A percentile compares a stretch with the other conserved stretches of the same genome.
Conservation (phyloP, 2,888 invertebrate genomes). For the Euplagia quadripunctaria region DNA sequence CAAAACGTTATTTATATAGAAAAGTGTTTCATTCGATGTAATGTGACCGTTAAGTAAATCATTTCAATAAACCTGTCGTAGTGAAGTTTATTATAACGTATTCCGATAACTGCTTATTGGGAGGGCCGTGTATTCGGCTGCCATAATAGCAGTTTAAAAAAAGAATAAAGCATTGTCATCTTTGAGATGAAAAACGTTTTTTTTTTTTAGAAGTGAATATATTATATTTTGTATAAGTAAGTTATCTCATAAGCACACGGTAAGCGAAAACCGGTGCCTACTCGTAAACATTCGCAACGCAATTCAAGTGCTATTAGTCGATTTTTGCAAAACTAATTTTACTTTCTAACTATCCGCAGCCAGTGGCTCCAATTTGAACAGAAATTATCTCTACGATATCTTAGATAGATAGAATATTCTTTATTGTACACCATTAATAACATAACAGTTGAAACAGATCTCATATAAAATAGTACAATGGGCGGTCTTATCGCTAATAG, state of each 20-base stretch:
- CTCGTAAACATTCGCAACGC: background rate
- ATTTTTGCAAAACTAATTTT: background rate
- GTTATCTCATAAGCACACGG: too few relatives aligned
- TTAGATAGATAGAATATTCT: too few relatives aligned
- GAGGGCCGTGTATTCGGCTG: background rate
- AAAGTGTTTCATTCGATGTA: slow-evolving; percentile 7
- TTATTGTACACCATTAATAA: too few relatives aligned
- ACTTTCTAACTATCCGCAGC: too few relatives aligned
- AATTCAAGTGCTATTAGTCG: background rate
- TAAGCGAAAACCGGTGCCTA: too few relatives aligned
- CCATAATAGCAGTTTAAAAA: background rate
- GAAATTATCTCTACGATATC: too few relatives aligned
- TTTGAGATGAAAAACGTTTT: background rate
- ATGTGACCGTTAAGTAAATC: slow-evolving; percentile 1
- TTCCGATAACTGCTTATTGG: background rate
- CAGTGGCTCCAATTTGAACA: too few relatives aligned
- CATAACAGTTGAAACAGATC: too few relatives aligned
- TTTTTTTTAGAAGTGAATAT: background rate
- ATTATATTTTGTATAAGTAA: too few relatives aligned
- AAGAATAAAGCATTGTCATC: background rate
- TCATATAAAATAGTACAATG: too few relatives aligned
- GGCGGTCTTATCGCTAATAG: too few relatives aligned
- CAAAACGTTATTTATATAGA: slow-evolving; percentile 23
- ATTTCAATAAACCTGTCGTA: background rate
- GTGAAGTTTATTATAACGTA: background rate